phyloP scores from a whole-genome alignment of 2,888 invertebrate species.

The Ceraclea dissimilis region DNA sequence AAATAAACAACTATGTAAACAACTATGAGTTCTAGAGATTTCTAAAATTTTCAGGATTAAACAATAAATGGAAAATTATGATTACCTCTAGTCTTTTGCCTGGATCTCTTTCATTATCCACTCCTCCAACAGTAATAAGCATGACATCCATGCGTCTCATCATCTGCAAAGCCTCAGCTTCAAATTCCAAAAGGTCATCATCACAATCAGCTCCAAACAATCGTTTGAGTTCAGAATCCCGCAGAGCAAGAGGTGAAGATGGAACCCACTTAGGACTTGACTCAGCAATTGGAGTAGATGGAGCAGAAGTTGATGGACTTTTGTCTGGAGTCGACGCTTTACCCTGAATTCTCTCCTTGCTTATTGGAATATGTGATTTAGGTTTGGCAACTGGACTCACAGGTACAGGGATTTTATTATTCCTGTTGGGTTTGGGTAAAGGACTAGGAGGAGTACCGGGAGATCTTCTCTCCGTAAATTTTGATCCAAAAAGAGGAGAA shows the following conservation, averaged over 20 bases:
- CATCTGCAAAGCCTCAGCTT: constrained; percentile 42
- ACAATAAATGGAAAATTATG: background rate
- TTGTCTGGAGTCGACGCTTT: constrained; percentile 16
- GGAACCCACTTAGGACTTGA: constrained; percentile 13
- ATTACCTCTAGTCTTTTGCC: constrained; percentile 54
- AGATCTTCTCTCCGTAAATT: constrained; percentile 16
- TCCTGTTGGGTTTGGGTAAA: constrained; percentile 24
- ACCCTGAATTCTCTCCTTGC: constrained; percentile 29
- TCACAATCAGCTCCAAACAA: constrained; percentile 34
- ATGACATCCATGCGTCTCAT: constrained; percentile 51
- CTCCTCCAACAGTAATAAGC: constrained; percentile 51
- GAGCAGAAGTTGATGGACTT: constrained; percentile 17
- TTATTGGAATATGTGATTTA: constrained; percentile 30
- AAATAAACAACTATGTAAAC: background rate
- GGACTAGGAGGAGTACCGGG: constrained; percentile 29
- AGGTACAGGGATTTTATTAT: constrained; percentile 19
- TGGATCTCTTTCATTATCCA: constrained; percentile 53
- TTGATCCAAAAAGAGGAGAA: constrained; percentile 23
- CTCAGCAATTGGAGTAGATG: constrained; percentile 10
- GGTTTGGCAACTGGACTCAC: constrained; percentile 19
- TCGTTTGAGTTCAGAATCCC: constrained; percentile 23
- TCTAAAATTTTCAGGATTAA: too few species aligned
- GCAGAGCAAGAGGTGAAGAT: constrained; percentile 17
- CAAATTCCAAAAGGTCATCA: constrained; percentile 39
- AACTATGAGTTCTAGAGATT: background rate